Evolutionary conservation across 1,140 invertebrate species (phyloP), one percentile per base, ranked within the genome.

Genomic region (Lasaia peninsularis): DNA sequence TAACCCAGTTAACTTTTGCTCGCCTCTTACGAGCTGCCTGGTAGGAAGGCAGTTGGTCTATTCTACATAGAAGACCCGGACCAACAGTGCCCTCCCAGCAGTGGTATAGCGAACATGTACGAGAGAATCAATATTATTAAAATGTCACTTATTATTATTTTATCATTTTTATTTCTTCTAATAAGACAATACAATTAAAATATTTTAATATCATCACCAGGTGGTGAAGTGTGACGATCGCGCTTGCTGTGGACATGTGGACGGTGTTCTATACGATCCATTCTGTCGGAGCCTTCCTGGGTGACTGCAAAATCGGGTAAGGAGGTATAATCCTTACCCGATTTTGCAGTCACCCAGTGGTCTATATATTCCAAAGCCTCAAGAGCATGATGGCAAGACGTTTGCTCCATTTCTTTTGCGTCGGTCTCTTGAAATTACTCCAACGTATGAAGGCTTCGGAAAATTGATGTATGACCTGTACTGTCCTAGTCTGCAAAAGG

Each of bases 21-120:
- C n/a, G n/a, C n/a, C n/a, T n/a, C n/a, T n/a, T n/a, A n/a, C n/a
- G n/a, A n/a, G n/a, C n/a, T n/a, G n/a, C n/a, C n/a, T n/a, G n/a
- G n/a, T n/a, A n/a, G n/a, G n/a, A n/a, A n/a, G n/a, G n/a, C n/a
- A n/a, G n/a, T n/a, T n/a, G n/a, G n/a, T n/a, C n/a, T n/a, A n/a
- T n/a, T n/a, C n/a, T n/a, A n/a, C n/a, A n/a, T n/a, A n/a, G n/a
- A n/a, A n/a, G n/a, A n/a, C n/a, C n/a, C n/a, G n/a, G n/a, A n/a
- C n/a, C n/a, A n/a, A n/a, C n/a, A n/a, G n/a, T 50, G 58, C 57
- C 57, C 49, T 60, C 54, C 48, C 58, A 5, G 62, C 50, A 52
- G 50, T 52, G 50, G 50, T 31, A 52, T 52, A 52, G 50, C 50
- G 50, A 52, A n/a, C 50, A 52, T 52, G 50, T 52, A n/a, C 50